phyloP scores from a whole-genome alignment of 2,113 vertebrate species.

The Tretioscincus oriximinensis region DNA sequence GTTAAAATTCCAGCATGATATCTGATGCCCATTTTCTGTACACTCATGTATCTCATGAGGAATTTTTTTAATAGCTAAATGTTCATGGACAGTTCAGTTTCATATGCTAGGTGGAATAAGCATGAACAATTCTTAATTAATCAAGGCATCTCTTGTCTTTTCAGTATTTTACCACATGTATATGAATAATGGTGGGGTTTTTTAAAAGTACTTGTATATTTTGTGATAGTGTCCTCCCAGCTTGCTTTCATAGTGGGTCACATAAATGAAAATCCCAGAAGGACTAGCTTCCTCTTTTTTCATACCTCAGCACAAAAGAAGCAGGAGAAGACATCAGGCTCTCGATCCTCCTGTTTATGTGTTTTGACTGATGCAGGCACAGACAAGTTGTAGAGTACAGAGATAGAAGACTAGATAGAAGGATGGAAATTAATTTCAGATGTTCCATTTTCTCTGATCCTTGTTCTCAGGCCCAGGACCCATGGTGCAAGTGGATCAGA shows the following conservation, averaged over 20 bases:
- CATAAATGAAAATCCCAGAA: neutral
- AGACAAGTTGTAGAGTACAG: neutral
- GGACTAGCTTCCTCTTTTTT: no score
- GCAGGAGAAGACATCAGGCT: neutral
- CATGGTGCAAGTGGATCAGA: neutral
- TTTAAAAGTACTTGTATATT: neutral
- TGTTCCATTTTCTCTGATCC: no score
- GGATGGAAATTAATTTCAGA: neutral
- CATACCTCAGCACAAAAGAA: neutral
- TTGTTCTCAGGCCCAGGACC: neutral
- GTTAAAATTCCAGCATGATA: slow-evolving; percentile 7
- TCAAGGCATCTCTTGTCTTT: neutral
- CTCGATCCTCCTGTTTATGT: neutral
- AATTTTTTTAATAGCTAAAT: neutral
- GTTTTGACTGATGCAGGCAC: neutral
- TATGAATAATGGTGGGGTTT: neutral
- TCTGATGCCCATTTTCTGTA: neutral
- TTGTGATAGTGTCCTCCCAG: neutral
- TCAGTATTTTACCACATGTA: neutral
- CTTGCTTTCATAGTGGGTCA: neutral
- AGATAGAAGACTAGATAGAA: neutral
- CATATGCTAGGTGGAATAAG: neutral
- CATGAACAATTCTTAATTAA: neutral
- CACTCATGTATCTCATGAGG: rapidly evolving
- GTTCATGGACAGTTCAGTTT: neutral